Evolutionary conservation across 1,140 invertebrate genomes (phyloP).

Genomic region (Holotrichia oblita): DNA sequence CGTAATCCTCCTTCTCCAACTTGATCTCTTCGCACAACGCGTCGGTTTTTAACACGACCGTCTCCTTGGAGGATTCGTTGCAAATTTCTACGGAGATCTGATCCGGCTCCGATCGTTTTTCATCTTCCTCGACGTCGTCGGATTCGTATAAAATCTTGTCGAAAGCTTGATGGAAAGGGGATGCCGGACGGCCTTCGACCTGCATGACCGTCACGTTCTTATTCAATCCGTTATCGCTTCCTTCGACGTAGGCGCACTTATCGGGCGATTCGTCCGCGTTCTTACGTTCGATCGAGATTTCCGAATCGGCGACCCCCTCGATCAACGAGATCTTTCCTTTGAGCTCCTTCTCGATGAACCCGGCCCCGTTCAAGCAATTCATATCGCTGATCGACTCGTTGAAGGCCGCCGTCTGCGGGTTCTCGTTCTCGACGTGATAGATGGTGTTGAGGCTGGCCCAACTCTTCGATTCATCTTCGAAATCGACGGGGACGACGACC

Average conservation of each 20-base stretch:
- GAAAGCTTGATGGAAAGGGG: neutral
- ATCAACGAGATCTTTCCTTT: constrained; percentile 2
- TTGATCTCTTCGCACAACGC: neutral
- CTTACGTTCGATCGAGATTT: neutral
- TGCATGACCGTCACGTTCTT: neutral
- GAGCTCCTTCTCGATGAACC: neutral
- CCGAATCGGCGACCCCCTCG: neutral
- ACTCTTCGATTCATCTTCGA: neutral
- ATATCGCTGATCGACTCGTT: neutral
- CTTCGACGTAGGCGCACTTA: too few species aligned
- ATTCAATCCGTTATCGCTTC: neutral
- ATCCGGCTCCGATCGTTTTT: neutral
- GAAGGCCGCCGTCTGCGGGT: neutral
- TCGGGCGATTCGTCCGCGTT: too few species aligned
- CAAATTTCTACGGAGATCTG: too few species aligned
- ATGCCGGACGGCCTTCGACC: neutral
- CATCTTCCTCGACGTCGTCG: neutral
- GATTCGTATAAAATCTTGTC: neutral
- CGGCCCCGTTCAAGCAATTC: neutral
- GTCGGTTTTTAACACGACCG: neutral
- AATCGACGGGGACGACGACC: neutral
- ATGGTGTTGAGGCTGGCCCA: neutral
- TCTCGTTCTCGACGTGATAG: constrained; percentile 3
- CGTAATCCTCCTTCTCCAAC: neutral
- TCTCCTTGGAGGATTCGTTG: neutral